Percentiles rank a stretch among this genome's conserved stretches.
Conservation (phyloP, 2,113 vertebrate genomes). For the Gallinago paraguaiae region DNA sequence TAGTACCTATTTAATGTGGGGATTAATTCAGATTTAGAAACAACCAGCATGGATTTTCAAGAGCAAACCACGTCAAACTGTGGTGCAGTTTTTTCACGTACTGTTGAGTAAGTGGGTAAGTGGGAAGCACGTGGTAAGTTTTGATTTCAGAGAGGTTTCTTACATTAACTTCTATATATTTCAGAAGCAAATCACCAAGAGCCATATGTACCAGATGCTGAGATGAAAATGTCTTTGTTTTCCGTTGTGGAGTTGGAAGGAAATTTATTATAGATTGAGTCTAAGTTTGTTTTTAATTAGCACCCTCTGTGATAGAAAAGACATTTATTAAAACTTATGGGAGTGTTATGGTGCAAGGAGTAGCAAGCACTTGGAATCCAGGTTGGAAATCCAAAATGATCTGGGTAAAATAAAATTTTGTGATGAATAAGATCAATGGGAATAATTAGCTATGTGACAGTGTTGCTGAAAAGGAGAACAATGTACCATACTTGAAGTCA, state of each 20-base stretch:
- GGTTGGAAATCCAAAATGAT: background rate
- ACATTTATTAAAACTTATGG: background rate
- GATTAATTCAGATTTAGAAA: background rate
- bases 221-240: background rate
- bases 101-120: background rate
- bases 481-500: rapidly evolving
- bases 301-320: background rate
- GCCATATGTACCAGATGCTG: background rate
- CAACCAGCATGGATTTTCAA: background rate
- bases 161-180: background rate
- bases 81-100: background rate
- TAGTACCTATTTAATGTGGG: background rate
- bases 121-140: background rate
- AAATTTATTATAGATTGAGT: background rate
- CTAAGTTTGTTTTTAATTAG: background rate
- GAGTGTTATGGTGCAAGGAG: background rate
- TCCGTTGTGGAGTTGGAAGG: background rate
- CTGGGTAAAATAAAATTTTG: background rate
- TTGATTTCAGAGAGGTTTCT: background rate
- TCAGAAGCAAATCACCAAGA: background rate
- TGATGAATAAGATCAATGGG: background rate
- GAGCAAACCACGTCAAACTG: background rate
- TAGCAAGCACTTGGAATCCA: background rate
- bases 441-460: background rate
- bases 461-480: background rate